Percentiles rank a stretch among this genome's conserved stretches.
phyloP scores from a whole-genome alignment of 1,140 invertebrate species.

The Palaemon carinicauda region DNA sequence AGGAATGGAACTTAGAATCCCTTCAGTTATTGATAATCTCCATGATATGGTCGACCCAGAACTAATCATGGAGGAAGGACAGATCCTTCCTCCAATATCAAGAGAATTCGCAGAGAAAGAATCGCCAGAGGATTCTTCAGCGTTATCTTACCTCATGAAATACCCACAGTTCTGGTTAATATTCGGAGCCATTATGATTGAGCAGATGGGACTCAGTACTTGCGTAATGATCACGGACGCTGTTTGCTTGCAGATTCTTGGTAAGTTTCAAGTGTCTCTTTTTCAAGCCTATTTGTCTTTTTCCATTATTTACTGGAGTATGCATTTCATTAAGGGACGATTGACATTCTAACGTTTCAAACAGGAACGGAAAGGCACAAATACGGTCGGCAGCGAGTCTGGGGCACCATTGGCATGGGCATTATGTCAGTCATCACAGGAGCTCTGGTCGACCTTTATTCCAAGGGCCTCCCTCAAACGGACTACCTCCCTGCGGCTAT shows the following conservation, averaged over 20 bases:
- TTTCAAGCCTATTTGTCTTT: not conserved
- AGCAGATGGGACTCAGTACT: slow-evolving; percentile 29
- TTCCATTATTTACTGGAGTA: not conserved
- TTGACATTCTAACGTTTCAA: not conserved
- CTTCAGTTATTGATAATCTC: not conserved
- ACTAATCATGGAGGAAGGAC: slow-evolving; percentile 26
- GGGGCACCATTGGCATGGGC: slow-evolving; percentile 56
- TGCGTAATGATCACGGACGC: slow-evolving; percentile 33
- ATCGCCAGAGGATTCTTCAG: not conserved
- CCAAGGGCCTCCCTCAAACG: slow-evolving; percentile 65
- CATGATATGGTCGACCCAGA: not conserved
- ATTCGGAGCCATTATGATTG: not conserved
- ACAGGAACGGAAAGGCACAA: slow-evolving; percentile 12
- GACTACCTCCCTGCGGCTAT: slow-evolving; percentile 81
- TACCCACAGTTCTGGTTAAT: slow-evolving; percentile 39
- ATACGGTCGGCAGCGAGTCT: slow-evolving; percentile 47
- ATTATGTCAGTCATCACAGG: slow-evolving; percentile 15
- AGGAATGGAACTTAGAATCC: not conserved
- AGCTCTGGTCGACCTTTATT: slow-evolving; percentile 35
- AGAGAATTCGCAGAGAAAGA: not conserved
- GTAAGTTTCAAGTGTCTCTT: not conserved
- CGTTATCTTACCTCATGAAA: not conserved
- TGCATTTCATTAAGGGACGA: not conserved
- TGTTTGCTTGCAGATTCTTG: slow-evolving; percentile 41
- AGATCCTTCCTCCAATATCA: not conserved